Conservation (phyloP, 2,797 vertebrate genomes). For the Anguilla marmorata region DNA sequence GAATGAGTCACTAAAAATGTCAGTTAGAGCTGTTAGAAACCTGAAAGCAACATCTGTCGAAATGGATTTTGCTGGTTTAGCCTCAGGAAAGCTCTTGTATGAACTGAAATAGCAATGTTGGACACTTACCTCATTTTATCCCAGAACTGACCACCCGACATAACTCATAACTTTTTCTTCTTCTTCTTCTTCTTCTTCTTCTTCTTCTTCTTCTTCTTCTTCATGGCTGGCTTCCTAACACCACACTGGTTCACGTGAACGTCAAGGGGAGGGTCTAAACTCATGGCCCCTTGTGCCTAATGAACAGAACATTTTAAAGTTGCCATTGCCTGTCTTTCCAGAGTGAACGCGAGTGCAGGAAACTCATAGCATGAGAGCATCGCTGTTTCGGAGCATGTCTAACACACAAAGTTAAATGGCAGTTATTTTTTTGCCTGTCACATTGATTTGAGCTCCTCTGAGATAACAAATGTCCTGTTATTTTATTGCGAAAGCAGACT, state of each 20-base stretch:
- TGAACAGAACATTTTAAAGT: not conserved
- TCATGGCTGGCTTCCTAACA: not conserved
- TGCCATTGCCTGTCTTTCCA: not conserved
- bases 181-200: not conserved
- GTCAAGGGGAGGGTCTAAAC: not conserved
- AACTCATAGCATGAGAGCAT: not conserved
- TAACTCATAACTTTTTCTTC: not conserved
- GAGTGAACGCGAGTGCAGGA: not conserved
- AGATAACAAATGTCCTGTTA: not conserved
- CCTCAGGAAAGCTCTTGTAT: not conserved
- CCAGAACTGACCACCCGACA: not conserved
- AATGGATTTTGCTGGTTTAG: constrained; percentile 5
- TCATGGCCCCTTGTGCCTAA: not conserved
- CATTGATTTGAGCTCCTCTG: constrained; percentile 2
- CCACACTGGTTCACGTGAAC: not conserved
- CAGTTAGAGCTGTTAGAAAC: not conserved
- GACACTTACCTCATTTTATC: not conserved
- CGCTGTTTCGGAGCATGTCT: not conserved
- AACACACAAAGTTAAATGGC: constrained; percentile 7
- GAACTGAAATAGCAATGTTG: not conserved
- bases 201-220: not conserved
- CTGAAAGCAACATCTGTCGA: not conserved
- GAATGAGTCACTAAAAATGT: constrained; percentile 4
- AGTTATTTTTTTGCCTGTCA: not conserved
- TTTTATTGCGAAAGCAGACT: not conserved